These are phyloP conservation scores for Antheraea pernyi DNA, from an alignment of 1,140 invertebrate genomes.

Conservation along the genomic window DNA sequence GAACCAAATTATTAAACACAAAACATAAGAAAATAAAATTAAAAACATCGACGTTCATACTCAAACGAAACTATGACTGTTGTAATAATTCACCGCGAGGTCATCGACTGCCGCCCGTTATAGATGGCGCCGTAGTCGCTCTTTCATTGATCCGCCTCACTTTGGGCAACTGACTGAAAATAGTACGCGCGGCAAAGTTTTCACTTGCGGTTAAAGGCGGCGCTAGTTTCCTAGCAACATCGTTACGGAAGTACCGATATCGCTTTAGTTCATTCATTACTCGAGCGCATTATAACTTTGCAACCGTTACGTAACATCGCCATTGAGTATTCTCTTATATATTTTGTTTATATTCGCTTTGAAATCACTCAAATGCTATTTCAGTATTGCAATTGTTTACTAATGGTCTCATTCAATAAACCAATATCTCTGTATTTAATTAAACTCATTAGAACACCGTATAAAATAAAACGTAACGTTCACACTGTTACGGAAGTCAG, in stretches of 20 bases:
- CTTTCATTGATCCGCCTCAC: slow-evolving; percentile 41
- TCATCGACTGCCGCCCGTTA: slow-evolving; percentile 28
- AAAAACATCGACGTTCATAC: background rate
- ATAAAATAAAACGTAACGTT: too few relatives aligned
- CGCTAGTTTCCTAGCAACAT: background rate
- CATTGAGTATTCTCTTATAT: slow-evolving; percentile 4
- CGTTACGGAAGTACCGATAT: background rate
- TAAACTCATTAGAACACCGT: too few relatives aligned
- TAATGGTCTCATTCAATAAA: too few relatives aligned
- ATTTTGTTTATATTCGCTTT: background rate
- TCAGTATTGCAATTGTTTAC: too few relatives aligned
- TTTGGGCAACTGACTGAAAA: slow-evolving; percentile 33
- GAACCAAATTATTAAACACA: too few relatives aligned
- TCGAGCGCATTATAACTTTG: slow-evolving; percentile 8
- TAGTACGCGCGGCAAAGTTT: slow-evolving; percentile 39
- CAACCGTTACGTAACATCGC: slow-evolving; percentile 13
- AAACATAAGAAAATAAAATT: background rate
- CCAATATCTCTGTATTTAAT: too few relatives aligned
- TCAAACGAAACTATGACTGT: background rate
- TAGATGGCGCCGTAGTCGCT: slow-evolving; percentile 33
- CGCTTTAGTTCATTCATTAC: background rate
- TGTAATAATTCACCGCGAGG: slow-evolving; percentile 14
- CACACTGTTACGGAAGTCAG: too few relatives aligned
- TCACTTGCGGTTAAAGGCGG: background rate
- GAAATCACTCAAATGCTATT: background rate